These are phyloP conservation scores for Cottoperca gobio DNA, from an alignment of 2,797 vertebrate species.

Conservation along the genomic window DNA sequence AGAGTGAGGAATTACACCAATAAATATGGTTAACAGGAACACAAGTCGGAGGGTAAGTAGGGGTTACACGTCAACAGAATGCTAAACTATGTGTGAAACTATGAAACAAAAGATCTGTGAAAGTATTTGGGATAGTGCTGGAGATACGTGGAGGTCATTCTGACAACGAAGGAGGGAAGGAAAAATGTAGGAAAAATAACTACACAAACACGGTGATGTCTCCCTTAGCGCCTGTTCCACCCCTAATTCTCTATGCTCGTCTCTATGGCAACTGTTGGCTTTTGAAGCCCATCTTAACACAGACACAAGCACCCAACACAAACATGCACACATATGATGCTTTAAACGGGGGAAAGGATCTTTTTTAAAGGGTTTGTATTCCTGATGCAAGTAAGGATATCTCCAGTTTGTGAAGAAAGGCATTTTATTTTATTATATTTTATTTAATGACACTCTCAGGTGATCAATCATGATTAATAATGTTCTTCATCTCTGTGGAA, in stretches of 20 bases:
- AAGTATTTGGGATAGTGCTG: conserved; percentile 33
- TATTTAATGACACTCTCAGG: background rate
- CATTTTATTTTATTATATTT: no score
- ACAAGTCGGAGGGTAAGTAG: conserved; percentile 19
- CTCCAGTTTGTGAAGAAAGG: background rate
- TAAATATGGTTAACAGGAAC: conserved; percentile 70
- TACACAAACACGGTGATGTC: conserved; percentile 66
- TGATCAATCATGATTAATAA: conserved; percentile 19
- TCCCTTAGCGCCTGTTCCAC: conserved; percentile 61
- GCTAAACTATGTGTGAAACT: conserved; percentile 12
- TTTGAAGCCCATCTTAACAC: conserved; percentile 53
- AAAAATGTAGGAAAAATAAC: conserved; percentile 62
- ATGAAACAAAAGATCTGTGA: conserved; percentile 29
- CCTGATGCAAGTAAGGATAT: background rate
- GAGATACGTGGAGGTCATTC: conserved; percentile 42
- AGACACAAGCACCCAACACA: background rate
- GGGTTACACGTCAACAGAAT: conserved; percentile 43
- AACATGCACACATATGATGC: conserved; percentile 18
- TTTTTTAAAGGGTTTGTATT: background rate
- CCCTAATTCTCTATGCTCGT: conserved; percentile 69
- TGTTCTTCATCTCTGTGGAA: conserved; percentile 7
- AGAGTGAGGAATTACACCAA: conserved; percentile 71
- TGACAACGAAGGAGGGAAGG: conserved; percentile 32
- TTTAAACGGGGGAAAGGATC: no score
- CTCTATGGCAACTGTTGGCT: conserved; percentile 80